Evolutionary conservation across 2,113 vertebrate genomes (phyloP).

Genomic region (Enhydra lutris): DNA sequence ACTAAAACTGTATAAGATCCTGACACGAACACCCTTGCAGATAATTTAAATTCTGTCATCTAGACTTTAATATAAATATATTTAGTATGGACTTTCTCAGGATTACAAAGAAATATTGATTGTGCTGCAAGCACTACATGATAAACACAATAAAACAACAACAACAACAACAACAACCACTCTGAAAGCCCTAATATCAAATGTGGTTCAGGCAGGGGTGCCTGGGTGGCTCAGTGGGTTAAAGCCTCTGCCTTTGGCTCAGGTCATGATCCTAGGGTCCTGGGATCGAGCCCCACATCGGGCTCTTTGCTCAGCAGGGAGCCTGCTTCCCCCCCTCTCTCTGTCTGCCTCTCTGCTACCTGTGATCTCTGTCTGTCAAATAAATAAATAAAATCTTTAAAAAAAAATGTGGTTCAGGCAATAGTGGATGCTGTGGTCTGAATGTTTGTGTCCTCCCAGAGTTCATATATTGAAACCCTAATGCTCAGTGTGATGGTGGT

Average conservation of each 20-base stretch:
- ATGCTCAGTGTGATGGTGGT: neutral
- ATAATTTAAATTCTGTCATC: neutral
- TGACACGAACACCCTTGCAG: neutral
- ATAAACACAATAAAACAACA: neutral
- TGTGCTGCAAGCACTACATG: neutral
- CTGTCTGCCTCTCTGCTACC: no score
- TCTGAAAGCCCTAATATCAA: neutral
- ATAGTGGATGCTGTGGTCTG: neutral
- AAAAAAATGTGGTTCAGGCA: neutral
- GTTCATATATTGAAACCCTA: neutral
- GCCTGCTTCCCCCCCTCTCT: no score
- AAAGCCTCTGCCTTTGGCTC: no score
- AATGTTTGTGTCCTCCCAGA: neutral
- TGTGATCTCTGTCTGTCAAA: no score
- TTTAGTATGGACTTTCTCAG: neutral
- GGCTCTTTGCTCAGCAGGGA: no score
- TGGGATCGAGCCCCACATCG: no score
- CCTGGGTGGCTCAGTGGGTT: no score
- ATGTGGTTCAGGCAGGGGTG: neutral
- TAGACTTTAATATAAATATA: neutral
- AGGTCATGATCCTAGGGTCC: no score
- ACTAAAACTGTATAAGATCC: neutral
- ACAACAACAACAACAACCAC: no score
- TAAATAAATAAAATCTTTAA: no score
- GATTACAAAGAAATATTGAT: neutral